phyloP scores from a whole-genome alignment of 2,113 vertebrate species.

The Otis tarda region DNA sequence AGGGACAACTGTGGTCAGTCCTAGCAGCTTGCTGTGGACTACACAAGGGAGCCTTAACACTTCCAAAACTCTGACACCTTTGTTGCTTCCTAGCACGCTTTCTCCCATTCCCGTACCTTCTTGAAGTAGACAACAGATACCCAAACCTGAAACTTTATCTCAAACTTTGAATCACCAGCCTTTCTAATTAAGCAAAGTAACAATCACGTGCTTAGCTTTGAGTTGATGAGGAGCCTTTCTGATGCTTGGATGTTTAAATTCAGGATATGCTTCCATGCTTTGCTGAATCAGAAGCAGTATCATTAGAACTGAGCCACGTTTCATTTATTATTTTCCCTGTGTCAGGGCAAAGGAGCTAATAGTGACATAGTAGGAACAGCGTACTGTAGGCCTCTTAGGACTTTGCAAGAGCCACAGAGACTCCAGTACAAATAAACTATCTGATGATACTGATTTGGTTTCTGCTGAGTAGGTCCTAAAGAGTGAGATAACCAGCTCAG shows the following conservation, averaged over 20 bases:
- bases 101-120: neutral
- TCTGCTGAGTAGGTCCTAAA: slow-evolving; percentile 41
- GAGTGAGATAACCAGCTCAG: slow-evolving; percentile 19
- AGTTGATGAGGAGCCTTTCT: neutral
- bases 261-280: neutral
- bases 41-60: neutral
- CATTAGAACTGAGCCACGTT: neutral
- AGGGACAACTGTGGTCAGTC: neutral
- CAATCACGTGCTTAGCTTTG: neutral
- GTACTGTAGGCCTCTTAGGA: neutral
- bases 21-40: neutral
- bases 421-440: slow-evolving; percentile 16
- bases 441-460: slow-evolving; percentile 13
- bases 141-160: neutral
- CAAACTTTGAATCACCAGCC: neutral
- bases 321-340: neutral
- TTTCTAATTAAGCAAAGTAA: neutral
- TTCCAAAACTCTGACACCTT: neutral
- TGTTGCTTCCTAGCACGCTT: neutral
- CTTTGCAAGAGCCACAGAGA: slow-evolving; percentile 1
- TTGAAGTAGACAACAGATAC: neutral
- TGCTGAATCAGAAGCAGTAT: neutral
- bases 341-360: neutral
- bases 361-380: neutral
- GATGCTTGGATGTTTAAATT: neutral